A percentile compares a stretch with the other conserved stretches of the same genome.
Evolutionary conservation across 2,888 invertebrate species (phyloP).

Genomic region (Chrysolina haemoptera): DNA sequence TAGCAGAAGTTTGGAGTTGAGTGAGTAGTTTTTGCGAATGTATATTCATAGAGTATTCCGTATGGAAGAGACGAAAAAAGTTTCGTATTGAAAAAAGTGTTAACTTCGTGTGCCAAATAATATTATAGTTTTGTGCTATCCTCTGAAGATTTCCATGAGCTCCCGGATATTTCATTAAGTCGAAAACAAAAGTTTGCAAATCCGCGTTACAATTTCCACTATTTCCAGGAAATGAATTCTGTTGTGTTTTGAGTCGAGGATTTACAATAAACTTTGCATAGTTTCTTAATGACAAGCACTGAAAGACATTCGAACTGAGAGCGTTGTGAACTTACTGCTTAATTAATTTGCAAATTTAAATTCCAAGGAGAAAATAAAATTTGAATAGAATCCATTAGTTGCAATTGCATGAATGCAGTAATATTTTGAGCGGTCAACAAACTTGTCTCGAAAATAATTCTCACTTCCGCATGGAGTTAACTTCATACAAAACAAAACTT

Average conservation of each 20-base stretch:
- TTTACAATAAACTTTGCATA: background rate
- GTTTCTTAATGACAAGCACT: background rate
- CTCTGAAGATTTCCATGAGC: constrained; percentile 10
- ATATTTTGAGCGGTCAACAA: background rate
- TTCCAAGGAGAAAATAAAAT: background rate
- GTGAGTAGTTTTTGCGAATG: background rate
- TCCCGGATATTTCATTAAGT: constrained; percentile 20
- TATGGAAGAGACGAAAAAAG: background rate
- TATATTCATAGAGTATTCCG: constrained; percentile 8
- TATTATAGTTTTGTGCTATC: constrained; percentile 19
- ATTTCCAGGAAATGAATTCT: background rate
- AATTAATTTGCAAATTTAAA: background rate
- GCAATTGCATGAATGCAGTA: background rate
- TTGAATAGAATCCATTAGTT: background rate
- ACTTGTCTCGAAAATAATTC: background rate
- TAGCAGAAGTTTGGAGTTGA: background rate
- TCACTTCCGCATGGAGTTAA: too few relatives aligned
- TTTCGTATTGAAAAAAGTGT: background rate
- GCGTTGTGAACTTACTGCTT: background rate
- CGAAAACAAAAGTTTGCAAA: background rate
- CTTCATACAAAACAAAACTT: too few relatives aligned
- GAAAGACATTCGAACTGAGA: background rate
- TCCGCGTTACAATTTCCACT: background rate
- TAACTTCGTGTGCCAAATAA: constrained; percentile 22
- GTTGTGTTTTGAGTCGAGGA: background rate